A percentile compares a stretch with the other conserved stretches of the same genome.
These are phyloP conservation scores for Dascyllus trimaculatus DNA, from an alignment of 2,113 vertebrate species.

Conservation along the genomic window DNA sequence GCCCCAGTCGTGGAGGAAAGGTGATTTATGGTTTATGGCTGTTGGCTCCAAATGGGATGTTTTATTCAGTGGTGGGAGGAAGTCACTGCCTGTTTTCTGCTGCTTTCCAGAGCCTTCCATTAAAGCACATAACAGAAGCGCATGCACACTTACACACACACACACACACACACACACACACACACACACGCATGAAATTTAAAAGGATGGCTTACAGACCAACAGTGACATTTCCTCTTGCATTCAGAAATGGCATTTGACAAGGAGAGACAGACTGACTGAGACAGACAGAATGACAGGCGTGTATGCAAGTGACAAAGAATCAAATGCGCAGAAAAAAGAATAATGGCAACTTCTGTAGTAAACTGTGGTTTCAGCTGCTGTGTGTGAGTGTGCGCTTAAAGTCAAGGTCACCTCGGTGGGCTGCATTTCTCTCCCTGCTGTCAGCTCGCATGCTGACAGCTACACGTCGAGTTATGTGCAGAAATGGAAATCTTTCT, in stretches of 20 bases:
- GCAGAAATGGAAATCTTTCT: slow-evolving; percentile 42
- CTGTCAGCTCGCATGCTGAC: slow-evolving; percentile 60
- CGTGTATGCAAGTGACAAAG: slow-evolving; percentile 12
- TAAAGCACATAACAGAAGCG: slow-evolving; percentile 7
- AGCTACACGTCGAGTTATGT: slow-evolving; percentile 22
- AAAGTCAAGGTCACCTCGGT: slow-evolving; percentile 71
- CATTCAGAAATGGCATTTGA: slow-evolving; percentile 15
- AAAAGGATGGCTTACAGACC: slow-evolving; percentile 45
- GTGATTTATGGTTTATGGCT: slow-evolving; percentile 68
- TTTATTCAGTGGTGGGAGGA: slow-evolving; percentile 77
- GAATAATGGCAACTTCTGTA: slow-evolving; percentile 32
- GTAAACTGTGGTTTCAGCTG: slow-evolving; percentile 25
- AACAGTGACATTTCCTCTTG: slow-evolving; percentile 28
- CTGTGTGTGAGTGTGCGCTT: slow-evolving; percentile 8
- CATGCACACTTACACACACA: neutral
- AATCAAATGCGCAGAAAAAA: slow-evolving; percentile 19
- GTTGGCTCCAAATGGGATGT: slow-evolving; percentile 75
- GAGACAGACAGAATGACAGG: slow-evolving; percentile 20
- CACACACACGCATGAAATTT: slow-evolving; percentile 3
- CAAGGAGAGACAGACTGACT: slow-evolving; percentile 12
- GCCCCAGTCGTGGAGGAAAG: slow-evolving; percentile 22
- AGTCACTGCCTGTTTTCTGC: slow-evolving; percentile 51
- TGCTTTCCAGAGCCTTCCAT: slow-evolving; percentile 47
- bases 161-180: slow-evolving; percentile 11
- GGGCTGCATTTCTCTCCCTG: slow-evolving; percentile 40